phyloP scores from a whole-genome alignment of 1,140 invertebrate species.

The Drosophila sp. region DNA sequence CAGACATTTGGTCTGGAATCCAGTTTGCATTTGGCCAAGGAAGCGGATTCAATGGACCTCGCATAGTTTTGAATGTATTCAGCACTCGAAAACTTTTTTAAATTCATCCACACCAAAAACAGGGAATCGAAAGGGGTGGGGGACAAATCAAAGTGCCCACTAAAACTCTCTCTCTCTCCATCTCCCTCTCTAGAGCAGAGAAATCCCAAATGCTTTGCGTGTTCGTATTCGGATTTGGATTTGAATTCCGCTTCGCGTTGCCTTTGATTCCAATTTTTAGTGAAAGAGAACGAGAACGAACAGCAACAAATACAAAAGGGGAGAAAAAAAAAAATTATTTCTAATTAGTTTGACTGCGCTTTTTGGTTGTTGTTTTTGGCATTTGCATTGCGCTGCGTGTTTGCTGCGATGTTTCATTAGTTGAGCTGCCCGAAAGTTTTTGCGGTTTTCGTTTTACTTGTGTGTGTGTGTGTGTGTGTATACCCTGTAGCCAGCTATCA shows the following conservation, averaged over 20 bases:
- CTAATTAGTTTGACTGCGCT: slow-evolving; percentile 33
- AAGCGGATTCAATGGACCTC: slow-evolving; percentile 52
- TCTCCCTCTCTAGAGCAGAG: neutral
- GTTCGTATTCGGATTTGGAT: neutral
- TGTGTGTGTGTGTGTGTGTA: no score
- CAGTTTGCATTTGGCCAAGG: slow-evolving; percentile 28
- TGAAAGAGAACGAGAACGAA: no score
- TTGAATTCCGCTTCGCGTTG: neutral
- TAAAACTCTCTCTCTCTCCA: slow-evolving; percentile 23
- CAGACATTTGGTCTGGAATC: slow-evolving; percentile 9
- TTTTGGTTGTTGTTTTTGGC: slow-evolving; percentile 32
- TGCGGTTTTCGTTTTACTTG: slow-evolving; percentile 33
- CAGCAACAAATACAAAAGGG: neutral
- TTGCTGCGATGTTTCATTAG: slow-evolving; percentile 53
- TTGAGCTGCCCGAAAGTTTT: slow-evolving; percentile 45
- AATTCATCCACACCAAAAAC: slow-evolving; percentile 38
- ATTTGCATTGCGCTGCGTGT: slow-evolving; percentile 30
- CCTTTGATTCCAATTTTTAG: neutral
- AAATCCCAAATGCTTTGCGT: neutral
- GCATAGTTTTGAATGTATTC: slow-evolving; percentile 61
- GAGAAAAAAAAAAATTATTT: slow-evolving; percentile 17
- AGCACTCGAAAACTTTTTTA: slow-evolving; percentile 67
- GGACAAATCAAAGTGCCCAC: slow-evolving; percentile 50
- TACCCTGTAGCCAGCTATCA: neutral
- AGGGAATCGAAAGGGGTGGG: neutral